Base-by-base conservation (phyloP, 2,797 vertebrate genomes). In the Trematomus bernacchii region DNA sequence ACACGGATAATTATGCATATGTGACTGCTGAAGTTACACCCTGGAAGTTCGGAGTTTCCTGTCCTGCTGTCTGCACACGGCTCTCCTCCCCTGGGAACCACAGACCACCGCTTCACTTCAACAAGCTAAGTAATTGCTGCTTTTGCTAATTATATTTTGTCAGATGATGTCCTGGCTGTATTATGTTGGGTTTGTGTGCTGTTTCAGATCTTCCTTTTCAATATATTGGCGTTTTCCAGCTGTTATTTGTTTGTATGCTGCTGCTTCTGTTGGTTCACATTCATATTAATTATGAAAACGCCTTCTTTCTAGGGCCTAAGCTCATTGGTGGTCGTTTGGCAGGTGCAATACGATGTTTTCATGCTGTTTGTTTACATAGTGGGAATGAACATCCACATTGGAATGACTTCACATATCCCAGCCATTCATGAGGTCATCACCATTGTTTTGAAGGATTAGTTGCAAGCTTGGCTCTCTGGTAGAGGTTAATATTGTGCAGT, bases 261-360 rank as follows among this genome's bases (percentile, higher is more conserved):
- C 66, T 77, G 72, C 67, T 70, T 73, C 68, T 48, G 66, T 80
- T 55, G 75, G 54, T 89, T 88, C 84, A 61, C 66, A 10, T 82
- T 76, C 50, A 72, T 65, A 73, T 74, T 82, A 70, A 73, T 85
- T 57, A 79, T 53, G 52, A 23, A 81, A 63, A 42, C 53, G 40
- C 37, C 18, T 44, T 0, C 44, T 76, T 77, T 71, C 63, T 55
- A 54, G 77, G n/a, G 65, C 76, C 68, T 79, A 51, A 68, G 66
- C 66, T 76, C 61, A 3, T 42, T 73, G 40, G 18, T 57, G 55
- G 51, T 52, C 10, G 46, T 80, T 77, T 77, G 79, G 75, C 86
- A 87, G 83, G 77, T 88, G 82, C 37, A 33, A 63, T 61, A 18
- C 48, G 77, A 66, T 55, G 68, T 80, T 47, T 61, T 27, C 66